Conservation (phyloP, 2,888 invertebrate species). For the Phengaris alcon region DNA sequence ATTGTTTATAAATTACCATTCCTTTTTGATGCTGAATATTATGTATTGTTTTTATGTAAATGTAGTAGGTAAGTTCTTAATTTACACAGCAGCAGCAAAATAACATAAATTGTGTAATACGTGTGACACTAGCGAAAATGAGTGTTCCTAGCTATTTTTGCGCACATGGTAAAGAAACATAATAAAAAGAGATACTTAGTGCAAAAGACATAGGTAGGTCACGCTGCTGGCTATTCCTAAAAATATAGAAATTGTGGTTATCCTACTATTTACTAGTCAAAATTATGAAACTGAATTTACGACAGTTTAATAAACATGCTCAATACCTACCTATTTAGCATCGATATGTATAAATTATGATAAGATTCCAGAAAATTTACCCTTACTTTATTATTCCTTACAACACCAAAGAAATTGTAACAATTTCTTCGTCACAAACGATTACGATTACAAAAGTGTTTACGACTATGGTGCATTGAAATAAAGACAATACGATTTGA, state of each 20-base stretch:
- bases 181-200: no score
- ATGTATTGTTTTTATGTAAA: not conserved
- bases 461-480: constrained; percentile 44
- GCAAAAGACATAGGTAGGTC: no score
- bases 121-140: no score
- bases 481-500: constrained; percentile 40
- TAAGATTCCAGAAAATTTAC: constrained; percentile 25
- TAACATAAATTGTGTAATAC: no score
- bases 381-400: constrained; percentile 22
- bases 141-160: no score
- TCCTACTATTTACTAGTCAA: not conserved
- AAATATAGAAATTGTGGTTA: not conserved
- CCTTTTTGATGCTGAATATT: not conserved
- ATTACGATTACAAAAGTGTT: constrained; percentile 34
- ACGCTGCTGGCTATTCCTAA: not conserved
- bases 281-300: not conserved
- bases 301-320: constrained; percentile 14
- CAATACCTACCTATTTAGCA: constrained; percentile 3
- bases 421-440: constrained; percentile 53
- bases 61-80: not conserved
- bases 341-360: constrained; percentile 15
- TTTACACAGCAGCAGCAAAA: not conserved
- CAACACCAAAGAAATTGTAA: constrained; percentile 58
- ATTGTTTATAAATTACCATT: constrained; percentile 42
- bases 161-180: no score